Evolutionary conservation across 2,888 invertebrate genomes (phyloP), one percentile per base, ranked within the genome.

Genomic region (Perithous albicinctus): DNA sequence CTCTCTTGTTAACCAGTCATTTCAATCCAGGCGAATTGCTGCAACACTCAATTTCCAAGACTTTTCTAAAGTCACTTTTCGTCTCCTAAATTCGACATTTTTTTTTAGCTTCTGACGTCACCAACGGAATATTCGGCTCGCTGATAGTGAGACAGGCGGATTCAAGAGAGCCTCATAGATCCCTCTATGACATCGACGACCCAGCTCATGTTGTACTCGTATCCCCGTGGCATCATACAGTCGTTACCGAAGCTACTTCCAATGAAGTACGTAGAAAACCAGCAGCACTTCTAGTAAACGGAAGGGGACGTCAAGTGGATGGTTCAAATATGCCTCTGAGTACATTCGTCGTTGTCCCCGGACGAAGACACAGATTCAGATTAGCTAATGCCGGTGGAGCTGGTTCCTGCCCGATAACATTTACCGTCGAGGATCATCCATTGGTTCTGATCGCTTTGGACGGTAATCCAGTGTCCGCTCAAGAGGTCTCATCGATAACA

Each of bases 111-210:
- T 94, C 95, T 0, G 96, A 96, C 84, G 93, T 95, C 10, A 94
- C 95, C 0, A 95, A 96, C 82, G 96, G 96, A 0, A 93, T 96
- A 20, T 95, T 96, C 67, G 96, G 97, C 2, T 95, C 96, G 0
- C 93, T 97, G 61, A 94, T 97, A 12, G 96, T 97, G 0, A 94
- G 96, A 10, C 95, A 96, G 89, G 94, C 96, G 0, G 94, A 94
- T 32, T 94, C 95, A 80, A 90, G 94, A 0, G 95, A 96, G 80
- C 94, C 95, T 0, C 93, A 95, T 76, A 93, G 93, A 66, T 93
- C 94, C 75, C 92, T 95, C 0, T 97, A 96, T 90, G 97, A 97
- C 87, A 90, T 94, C 5, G 97, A 97, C 89, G 94, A 95, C 38
- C 94, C 95, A 0, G 94, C 95, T 77, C 96, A 97, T 89, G 94